Evolutionary conservation across 2,113 vertebrate species (phyloP), one percentile per base, ranked within the genome.

Genomic region (Marmota monax): DNA sequence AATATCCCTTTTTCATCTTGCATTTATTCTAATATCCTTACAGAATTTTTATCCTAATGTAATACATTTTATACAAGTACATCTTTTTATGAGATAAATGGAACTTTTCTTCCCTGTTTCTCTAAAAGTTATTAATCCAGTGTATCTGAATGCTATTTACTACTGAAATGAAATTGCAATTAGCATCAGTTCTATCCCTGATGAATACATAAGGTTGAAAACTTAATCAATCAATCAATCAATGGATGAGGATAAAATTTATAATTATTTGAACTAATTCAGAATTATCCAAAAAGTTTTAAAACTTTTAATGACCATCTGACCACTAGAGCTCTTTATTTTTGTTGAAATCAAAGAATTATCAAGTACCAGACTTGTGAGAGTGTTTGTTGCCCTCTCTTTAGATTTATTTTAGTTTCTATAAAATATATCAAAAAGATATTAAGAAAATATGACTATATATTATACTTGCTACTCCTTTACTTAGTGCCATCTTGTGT

Each of bases 341-440:
- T 88, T 91, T 78, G 53, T 69, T 96, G 45, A 91, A 91, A 86
- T 85, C 9, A 42, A 84, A 97, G 48, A 97, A 87, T 72, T 92
- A 42, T 42, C 51, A 93, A 69, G 22, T n/a, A 82, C 9, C 39
- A 95, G 78, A 80, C 34, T 89, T 74, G 42, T 23, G 74, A 65
- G 78, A 77, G 7, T 95, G 56, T 94, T 80, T 94, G 61, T 86
- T 92, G n/a, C 25, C 17, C 0, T 4, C 22, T 78, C 23, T 88
- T 45, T 85, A 69, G 65, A 58, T 72, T 92, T 11, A n/a, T 69
- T 65, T 96, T 90, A 78, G 32, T 86, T 95, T 92, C 65, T 85
- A 45, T 48, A 80, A 92, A 96, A 51, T 61, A 37, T 92, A 63
- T 94, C 4, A 65, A 92, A 92, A 79, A 32, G 56, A 48, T 83